phyloP scores from a whole-genome alignment of 2,113 vertebrate genomes.

The Oplegnathus fasciatus region DNA sequence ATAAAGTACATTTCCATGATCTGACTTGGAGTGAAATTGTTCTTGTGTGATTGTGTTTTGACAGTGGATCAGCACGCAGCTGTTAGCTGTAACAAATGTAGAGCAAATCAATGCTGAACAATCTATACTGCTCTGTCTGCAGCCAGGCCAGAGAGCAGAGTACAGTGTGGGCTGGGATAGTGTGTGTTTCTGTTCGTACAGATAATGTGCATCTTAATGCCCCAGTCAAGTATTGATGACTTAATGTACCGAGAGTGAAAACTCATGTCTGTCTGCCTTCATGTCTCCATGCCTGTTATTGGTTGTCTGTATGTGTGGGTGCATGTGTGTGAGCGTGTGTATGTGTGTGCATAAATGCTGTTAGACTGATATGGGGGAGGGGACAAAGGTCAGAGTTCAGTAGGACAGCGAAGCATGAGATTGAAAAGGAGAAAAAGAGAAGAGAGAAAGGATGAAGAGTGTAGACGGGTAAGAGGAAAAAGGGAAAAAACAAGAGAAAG shows the following conservation, averaged over 20 bases:
- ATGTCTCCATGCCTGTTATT: not conserved
- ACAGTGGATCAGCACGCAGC: conserved; percentile 32
- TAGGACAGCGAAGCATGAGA: conserved; percentile 11
- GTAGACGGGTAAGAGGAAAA: not conserved
- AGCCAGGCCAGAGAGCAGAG: conserved; percentile 23
- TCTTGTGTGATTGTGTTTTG: conserved; percentile 37
- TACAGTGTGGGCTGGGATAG: not conserved
- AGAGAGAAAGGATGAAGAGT: not conserved
- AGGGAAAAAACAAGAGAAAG: no score
- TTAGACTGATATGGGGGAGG: conserved; percentile 27
- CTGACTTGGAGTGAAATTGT: not conserved
- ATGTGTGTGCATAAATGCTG: conserved; percentile 19
- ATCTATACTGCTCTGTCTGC: conserved; percentile 48
- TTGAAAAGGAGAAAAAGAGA: not conserved
- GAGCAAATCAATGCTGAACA: conserved; percentile 69
- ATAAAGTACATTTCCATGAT: not conserved
- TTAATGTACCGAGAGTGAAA: conserved; percentile 43
- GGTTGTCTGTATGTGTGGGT: conserved; percentile 20
- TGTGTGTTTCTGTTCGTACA: conserved; percentile 7
- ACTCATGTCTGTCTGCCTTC: conserved; percentile 15
- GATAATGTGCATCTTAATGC: conserved; percentile 14
- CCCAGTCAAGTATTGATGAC: conserved; percentile 47
- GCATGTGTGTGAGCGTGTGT: conserved; percentile 3
- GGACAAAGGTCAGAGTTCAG: conserved; percentile 45
- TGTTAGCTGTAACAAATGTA: conserved; percentile 53